A percentile compares a stretch with the other conserved stretches of the same genome.
These are phyloP conservation scores for Minunthozetes semirufus DNA, from an alignment of 2,888 invertebrate species.

Conservation along the genomic window DNA sequence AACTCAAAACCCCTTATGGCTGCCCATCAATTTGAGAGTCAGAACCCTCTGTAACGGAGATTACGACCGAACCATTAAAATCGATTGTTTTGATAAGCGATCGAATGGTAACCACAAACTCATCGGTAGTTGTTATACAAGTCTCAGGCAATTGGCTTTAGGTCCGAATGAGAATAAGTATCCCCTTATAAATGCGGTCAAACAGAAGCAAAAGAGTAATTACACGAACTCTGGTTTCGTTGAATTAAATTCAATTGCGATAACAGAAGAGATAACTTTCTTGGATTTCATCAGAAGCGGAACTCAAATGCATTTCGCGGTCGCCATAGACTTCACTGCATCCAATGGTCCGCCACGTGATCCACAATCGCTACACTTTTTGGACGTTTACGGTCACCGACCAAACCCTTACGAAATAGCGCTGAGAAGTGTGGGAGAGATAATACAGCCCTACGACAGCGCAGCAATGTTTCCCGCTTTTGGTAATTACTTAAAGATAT, in stretches of 20 bases:
- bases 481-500: neutral
- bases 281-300: slow-evolving; percentile 57
- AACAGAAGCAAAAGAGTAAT: neutral
- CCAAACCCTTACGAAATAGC: slow-evolving; percentile 32
- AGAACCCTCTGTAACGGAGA: slow-evolving; percentile 54
- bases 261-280: slow-evolving; percentile 50
- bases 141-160: neutral
- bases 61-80: slow-evolving; percentile 52
- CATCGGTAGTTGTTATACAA: slow-evolving; percentile 33
- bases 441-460: slow-evolving; percentile 51
- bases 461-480: neutral
- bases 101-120: slow-evolving; percentile 29
- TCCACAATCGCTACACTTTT: slow-evolving; percentile 49
- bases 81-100: slow-evolving; percentile 49
- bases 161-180: slow-evolving; percentile 2
- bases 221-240: slow-evolving; percentile 43
- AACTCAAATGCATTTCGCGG: slow-evolving; percentile 51
- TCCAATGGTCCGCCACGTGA: slow-evolving; percentile 51
- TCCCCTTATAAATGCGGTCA: neutral
- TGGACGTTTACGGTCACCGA: slow-evolving; percentile 28
- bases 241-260: slow-evolving; percentile 45
- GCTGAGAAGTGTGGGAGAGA: slow-evolving; percentile 28
- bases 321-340: slow-evolving; percentile 53
- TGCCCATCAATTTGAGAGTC: slow-evolving; percentile 50
- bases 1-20: slow-evolving; percentile 54